phyloP scores from a whole-genome alignment of 2,888 invertebrate genomes.

The Diabrotica balteata region DNA sequence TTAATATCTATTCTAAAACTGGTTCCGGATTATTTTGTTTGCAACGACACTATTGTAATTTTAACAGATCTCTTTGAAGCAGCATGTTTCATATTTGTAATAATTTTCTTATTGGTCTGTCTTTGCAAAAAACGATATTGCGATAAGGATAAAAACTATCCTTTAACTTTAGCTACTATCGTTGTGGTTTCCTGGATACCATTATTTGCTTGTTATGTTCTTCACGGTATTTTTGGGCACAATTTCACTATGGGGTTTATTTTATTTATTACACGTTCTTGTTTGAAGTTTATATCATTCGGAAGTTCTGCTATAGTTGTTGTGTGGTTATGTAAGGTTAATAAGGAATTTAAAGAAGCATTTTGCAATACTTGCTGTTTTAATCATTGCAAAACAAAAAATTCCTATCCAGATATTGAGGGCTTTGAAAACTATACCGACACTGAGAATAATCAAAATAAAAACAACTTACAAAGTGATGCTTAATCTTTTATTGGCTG shows the following conservation, averaged over 20 bases:
- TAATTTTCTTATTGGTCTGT: constrained; percentile 7
- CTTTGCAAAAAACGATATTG: neutral
- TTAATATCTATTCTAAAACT: neutral
- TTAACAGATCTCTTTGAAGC: too few relatives aligned
- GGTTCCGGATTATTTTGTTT: neutral
- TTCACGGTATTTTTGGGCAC: neutral
- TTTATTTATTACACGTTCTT: neutral
- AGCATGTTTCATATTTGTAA: neutral
- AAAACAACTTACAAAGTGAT: too few relatives aligned
- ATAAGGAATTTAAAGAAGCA: neutral
- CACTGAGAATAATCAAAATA: too few relatives aligned
- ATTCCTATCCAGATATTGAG: too few relatives aligned
- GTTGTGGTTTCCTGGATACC: constrained; percentile 7
- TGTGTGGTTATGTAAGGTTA: neutral
- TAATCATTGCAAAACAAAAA: too few relatives aligned
- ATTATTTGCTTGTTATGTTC: neutral
- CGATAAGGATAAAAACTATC: neutral
- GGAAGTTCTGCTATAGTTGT: neutral
- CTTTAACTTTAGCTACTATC: neutral
- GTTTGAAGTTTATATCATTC: neutral
- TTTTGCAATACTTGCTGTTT: neutral
- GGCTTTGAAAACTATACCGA: too few relatives aligned
- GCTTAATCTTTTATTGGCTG: too few relatives aligned
- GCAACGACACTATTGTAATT: neutral
- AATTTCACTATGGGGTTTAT: neutral